Evolutionary conservation across 2,888 invertebrate species (phyloP).

Genomic region (Andrena marginata): DNA sequence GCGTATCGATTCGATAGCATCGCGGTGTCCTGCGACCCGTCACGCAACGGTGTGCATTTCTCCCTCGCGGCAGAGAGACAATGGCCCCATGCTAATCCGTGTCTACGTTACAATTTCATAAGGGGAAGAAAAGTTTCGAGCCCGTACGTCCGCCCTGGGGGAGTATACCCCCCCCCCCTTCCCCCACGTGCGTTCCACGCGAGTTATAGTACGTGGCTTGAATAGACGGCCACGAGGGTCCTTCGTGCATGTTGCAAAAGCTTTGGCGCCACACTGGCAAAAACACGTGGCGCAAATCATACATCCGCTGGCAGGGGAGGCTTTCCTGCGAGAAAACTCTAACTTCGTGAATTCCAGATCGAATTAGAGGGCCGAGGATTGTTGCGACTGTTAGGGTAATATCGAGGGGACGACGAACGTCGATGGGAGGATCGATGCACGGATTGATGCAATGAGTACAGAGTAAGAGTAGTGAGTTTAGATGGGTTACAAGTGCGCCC

Average conservation of each 20-base stretch:
- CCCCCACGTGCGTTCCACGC: constrained; percentile 55
- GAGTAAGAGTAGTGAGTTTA: not conserved
- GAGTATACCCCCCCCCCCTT: constrained; percentile 38
- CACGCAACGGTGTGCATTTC: constrained; percentile 60
- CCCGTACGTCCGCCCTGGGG: constrained; percentile 61
- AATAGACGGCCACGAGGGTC: constrained; percentile 54
- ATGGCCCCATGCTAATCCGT: constrained; percentile 78
- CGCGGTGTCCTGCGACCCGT: constrained; percentile 58
- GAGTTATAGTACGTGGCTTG: constrained; percentile 68
- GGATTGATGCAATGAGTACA: not conserved
- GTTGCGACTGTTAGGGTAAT: not conserved
- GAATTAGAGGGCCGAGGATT: constrained; percentile 30
- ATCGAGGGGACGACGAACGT: constrained; percentile 3
- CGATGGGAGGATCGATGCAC: not conserved
- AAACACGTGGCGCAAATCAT: constrained; percentile 56
- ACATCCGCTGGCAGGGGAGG: not conserved
- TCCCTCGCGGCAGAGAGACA: constrained; percentile 69
- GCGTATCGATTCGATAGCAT: constrained; percentile 72
- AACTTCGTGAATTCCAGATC: constrained; percentile 3
- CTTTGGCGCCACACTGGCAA: constrained; percentile 31
- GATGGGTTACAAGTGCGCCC: not conserved
- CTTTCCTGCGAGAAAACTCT: constrained; percentile 16
- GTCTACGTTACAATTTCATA: constrained; percentile 77
- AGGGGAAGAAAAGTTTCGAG: constrained; percentile 70
- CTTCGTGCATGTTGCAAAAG: constrained; percentile 55